Evolutionary conservation across 2,888 invertebrate genomes (phyloP), one percentile per base, ranked within the genome.

Genomic region (Mystacides longicornis): DNA sequence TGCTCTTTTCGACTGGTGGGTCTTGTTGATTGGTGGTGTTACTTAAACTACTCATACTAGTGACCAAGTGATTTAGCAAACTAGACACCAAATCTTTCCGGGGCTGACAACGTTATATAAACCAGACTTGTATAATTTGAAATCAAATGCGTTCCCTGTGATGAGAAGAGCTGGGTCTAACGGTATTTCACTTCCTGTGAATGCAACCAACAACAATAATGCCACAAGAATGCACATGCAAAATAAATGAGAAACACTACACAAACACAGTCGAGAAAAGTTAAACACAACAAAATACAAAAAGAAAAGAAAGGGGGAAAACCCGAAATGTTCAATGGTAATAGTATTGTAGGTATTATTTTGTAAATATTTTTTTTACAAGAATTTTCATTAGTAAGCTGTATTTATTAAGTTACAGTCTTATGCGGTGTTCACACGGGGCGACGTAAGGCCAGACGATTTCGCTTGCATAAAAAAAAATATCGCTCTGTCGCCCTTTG

Each of bases 151-250:
- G 57, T 55, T 58, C 67, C 70, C 67, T 66, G 67, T 64, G 66
- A 70, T 69, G 69, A 73, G 72, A 70, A 68, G 69, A 68, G 70
- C 70, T 67, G 66, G 67, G 67, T 68, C 67, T 69, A 72, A 70
- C 64, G 66, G 73, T 68, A 73, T 71, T 68, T 66, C 71, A 74
- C 74, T 71, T 72, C 77, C 77, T 78, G 77, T 66, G 76, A n/a
- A 53, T 71, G 74, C 72, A 77, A 77, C 70, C 74, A 72, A 59
- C 50, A 53, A 54, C 55, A 57, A 58, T 57, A 55, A 58, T 59
- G 58, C 61, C 49, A 61, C 57, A 59, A 52, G 57, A 61, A 59
- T 59, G 59, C 55, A 55, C 61, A 61, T 61, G 61, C 61, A 55
- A 53, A 53, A 33, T 51, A 31, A 42, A 49, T 16, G 20, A 47